Percentiles rank a stretch among this genome's conserved stretches.
Evolutionary conservation across 2,888 invertebrate species (phyloP).

Genomic region (Mesorhabditis belari): DNA sequence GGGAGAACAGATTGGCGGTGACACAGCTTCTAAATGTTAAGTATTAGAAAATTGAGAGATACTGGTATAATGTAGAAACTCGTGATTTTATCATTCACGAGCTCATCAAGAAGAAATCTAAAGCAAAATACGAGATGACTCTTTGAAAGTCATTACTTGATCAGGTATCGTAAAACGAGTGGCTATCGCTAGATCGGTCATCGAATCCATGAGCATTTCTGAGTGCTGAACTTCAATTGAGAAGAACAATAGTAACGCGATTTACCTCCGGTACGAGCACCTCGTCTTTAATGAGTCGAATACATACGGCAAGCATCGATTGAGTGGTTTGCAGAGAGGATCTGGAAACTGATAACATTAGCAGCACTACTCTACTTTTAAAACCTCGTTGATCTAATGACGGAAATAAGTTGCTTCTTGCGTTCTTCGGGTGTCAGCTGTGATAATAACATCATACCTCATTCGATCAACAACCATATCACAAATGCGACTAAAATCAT

Average conservation of each 20-base stretch:
- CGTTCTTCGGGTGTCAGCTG: neutral
- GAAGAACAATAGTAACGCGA: neutral
- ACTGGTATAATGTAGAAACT: too few species aligned
- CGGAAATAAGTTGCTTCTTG: neutral
- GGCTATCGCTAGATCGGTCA: neutral
- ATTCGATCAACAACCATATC: neutral
- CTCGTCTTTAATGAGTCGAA: neutral
- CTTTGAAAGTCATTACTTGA: too few species aligned
- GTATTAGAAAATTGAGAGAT: too few species aligned
- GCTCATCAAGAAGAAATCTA: too few species aligned
- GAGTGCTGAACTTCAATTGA: neutral
- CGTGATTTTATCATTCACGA: too few species aligned
- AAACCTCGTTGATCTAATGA: neutral
- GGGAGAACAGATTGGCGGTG: too few species aligned
- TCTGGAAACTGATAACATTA: too few species aligned
- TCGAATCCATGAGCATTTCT: neutral
- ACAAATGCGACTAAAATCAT: too few species aligned
- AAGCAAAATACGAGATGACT: too few species aligned
- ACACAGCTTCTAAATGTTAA: too few species aligned
- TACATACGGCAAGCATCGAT: neutral
- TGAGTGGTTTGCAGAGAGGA: neutral
- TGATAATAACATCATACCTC: neutral
- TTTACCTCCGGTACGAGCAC: neutral
- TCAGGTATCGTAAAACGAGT: neutral
- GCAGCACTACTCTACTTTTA: too few species aligned